Evolutionary conservation across 2,113 vertebrate genomes (phyloP).

Genomic region (Aptenodytes patagonicus): DNA sequence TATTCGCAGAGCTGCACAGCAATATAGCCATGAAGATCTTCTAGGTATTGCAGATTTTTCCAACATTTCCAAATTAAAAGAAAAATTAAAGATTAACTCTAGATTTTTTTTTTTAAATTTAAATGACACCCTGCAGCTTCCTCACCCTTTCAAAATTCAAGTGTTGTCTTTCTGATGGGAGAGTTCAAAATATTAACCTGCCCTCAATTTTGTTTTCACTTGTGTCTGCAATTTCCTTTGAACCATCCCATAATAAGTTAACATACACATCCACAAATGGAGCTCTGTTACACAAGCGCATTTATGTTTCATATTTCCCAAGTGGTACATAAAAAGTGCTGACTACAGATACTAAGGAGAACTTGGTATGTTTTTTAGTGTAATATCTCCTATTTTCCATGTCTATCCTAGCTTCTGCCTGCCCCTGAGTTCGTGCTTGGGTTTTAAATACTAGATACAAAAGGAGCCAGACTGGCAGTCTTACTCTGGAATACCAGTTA

Average conservation of each 20-base stretch:
- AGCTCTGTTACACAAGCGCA: not conserved
- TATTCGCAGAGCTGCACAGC: not conserved
- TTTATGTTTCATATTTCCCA: not conserved
- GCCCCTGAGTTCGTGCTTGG: not conserved
- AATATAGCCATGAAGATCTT: not conserved
- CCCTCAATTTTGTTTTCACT: not conserved
- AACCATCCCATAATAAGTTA: not conserved
- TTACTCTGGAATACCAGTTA: not conserved
- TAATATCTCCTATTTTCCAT: not conserved
- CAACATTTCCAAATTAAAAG: not conserved
- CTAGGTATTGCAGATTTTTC: not conserved
- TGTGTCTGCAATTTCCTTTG: constrained; percentile 35
- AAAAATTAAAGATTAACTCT: not conserved
- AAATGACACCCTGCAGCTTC: not conserved
- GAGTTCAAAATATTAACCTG: not conserved
- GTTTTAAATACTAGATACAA: not conserved
- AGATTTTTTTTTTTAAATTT: not conserved
- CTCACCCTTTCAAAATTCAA: not conserved
- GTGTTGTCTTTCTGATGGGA: not conserved
- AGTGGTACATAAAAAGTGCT: not conserved
- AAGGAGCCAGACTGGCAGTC: not conserved
- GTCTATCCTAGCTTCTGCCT: not conserved
- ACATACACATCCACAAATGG: not conserved
- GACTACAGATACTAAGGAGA: not conserved
- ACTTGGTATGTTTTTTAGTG: not conserved